These are phyloP conservation scores for Myotis myotis DNA, from an alignment of 2,797 vertebrate species.

Conservation along the genomic window DNA sequence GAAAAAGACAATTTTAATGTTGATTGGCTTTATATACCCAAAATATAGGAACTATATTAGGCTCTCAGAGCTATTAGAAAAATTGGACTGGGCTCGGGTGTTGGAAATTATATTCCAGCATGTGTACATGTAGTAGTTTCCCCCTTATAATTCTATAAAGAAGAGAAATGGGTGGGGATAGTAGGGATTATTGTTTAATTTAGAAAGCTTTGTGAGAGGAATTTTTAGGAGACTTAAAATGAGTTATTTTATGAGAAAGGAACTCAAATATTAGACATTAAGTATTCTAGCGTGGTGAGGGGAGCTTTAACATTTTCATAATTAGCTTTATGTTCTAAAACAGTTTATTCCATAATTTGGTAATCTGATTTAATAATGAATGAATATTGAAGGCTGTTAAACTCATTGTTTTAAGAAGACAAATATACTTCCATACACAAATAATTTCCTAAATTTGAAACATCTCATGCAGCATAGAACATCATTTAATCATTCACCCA, in stretches of 20 bases:
- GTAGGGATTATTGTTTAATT: conserved; percentile 71
- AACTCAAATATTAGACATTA: conserved; percentile 5
- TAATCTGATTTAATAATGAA: conserved; percentile 53
- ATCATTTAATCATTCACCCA: not conserved
- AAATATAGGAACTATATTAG: conserved; percentile 12
- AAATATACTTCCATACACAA: not conserved
- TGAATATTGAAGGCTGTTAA: conserved; percentile 11
- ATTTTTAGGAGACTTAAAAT: conserved; percentile 65
- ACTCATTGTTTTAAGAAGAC: not conserved
- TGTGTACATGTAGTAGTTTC: conserved; percentile 20
- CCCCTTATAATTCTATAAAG: conserved; percentile 38
- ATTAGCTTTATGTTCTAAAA: conserved; percentile 54
- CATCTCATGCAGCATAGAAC: not conserved
- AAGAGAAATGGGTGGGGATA: conserved; percentile 35
- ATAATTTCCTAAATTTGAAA: conserved; percentile 37
- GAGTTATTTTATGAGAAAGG: conserved; percentile 56
- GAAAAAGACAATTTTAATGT: conserved; percentile 51
- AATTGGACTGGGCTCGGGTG: not conserved
- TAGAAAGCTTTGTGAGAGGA: conserved; percentile 63
- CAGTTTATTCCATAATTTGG: not conserved
- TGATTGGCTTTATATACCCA: conserved; percentile 6
- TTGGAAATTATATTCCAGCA: conserved; percentile 64
- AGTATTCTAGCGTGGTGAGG: conserved; percentile 35
- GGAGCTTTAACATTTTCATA: conserved; percentile 44
- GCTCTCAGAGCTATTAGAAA: conserved; percentile 56